Conservation (phyloP, 2,797 vertebrate genomes). For the Acanthurus leucopareius region DNA sequence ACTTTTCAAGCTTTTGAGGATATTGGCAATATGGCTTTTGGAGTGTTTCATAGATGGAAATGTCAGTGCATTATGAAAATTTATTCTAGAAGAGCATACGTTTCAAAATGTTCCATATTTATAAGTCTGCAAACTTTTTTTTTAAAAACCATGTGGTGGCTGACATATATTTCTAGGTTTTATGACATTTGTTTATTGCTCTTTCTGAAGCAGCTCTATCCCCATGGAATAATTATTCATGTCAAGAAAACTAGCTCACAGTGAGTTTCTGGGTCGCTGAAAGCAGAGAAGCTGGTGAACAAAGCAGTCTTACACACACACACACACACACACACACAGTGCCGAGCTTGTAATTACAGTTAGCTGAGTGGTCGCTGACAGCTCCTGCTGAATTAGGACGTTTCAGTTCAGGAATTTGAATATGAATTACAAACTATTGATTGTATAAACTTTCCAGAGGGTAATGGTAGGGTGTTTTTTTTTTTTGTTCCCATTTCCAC, state of each 20-base stretch:
- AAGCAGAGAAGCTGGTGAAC: slow-evolving; percentile 57
- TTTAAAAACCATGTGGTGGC: neutral
- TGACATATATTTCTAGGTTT: slow-evolving; percentile 19
- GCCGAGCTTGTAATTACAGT: slow-evolving; percentile 65
- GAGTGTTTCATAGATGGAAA: neutral
- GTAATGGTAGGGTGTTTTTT: slow-evolving; percentile 7
- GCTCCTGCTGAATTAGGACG: slow-evolving; percentile 43
- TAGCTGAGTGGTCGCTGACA: slow-evolving; percentile 57
- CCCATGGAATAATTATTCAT: slow-evolving; percentile 67
- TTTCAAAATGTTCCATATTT: slow-evolving; percentile 21
- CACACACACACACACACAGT: slow-evolving; percentile 52
- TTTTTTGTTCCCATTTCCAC: neutral
- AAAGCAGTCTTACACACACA: slow-evolving; percentile 55
- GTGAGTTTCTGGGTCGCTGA: slow-evolving; percentile 71
- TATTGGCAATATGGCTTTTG: neutral
- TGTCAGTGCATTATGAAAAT: neutral
- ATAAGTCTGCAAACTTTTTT: neutral
- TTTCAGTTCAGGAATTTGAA: slow-evolving; percentile 42
- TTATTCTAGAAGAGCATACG: neutral
- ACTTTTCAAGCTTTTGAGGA: neutral
- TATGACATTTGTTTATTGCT: slow-evolving; percentile 45
- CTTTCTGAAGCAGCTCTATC: slow-evolving; percentile 47
- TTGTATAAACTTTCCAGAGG: slow-evolving; percentile 20
- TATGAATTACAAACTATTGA: slow-evolving; percentile 40
- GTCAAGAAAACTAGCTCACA: slow-evolving; percentile 61